These are phyloP conservation scores for Xiphophorus maculatus DNA, from an alignment of 2,113 vertebrate species.

Conservation along the genomic window DNA sequence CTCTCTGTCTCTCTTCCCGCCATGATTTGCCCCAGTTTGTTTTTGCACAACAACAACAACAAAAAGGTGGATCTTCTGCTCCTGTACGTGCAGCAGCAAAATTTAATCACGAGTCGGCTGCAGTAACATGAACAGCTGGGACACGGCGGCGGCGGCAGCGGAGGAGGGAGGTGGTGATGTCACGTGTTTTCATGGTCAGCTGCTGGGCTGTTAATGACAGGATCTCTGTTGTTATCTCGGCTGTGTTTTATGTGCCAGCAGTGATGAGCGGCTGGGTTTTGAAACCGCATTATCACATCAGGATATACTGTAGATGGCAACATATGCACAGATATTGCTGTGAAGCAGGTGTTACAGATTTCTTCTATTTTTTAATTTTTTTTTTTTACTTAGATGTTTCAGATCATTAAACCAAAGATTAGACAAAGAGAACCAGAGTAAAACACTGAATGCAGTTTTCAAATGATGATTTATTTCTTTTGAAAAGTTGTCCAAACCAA, in stretches of 20 bases:
- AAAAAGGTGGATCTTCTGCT: conserved; percentile 28
- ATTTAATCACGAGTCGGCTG: conserved; percentile 33
- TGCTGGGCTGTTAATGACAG: conserved; percentile 35
- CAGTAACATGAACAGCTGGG: conserved; percentile 29
- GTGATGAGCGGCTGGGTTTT: conserved; percentile 1
- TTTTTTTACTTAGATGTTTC: background rate
- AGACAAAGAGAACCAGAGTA: background rate
- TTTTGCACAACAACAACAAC: conserved; percentile 24
- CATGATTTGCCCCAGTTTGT: conserved; percentile 22
- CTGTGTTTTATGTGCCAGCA: background rate
- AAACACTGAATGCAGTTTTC: background rate
- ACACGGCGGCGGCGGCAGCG: background rate
- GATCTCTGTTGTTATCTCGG: conserved; percentile 3
- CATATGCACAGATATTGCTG: background rate
- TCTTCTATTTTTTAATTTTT: background rate
- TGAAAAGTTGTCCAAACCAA: too few relatives aligned
- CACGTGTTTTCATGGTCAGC: conserved; percentile 34
- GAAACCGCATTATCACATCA: background rate
- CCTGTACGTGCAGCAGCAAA: conserved; percentile 13
- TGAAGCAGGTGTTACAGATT: background rate
- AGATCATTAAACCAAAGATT: background rate
- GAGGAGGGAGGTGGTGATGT: conserved; percentile 33
- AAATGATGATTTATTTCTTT: too few relatives aligned
- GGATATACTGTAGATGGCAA: background rate
- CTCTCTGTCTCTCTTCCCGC: background rate